Evolutionary conservation across 2,797 vertebrate species (phyloP).

Genomic region (Phrynocephalus guinanensis): DNA sequence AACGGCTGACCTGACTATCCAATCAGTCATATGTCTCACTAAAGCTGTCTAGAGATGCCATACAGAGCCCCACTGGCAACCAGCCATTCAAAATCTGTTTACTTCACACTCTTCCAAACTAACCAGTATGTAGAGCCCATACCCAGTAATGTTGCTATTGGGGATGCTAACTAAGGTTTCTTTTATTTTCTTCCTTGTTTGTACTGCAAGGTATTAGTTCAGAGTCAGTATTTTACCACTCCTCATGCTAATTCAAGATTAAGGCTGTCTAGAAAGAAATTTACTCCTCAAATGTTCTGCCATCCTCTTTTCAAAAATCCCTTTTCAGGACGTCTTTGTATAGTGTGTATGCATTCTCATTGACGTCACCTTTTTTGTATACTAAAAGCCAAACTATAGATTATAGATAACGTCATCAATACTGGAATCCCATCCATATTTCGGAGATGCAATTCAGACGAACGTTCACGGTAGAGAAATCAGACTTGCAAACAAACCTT

Average conservation of each 20-base stretch:
- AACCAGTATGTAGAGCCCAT: background rate
- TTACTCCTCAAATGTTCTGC: constrained; percentile 5
- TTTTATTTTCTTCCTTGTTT: background rate
- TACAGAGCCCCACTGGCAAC: constrained; percentile 51
- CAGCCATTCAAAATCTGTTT: constrained; percentile 50
- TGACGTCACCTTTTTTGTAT: background rate
- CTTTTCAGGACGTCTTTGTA: background rate
- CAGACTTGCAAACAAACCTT: no score
- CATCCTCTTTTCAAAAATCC: background rate
- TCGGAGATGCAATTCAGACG: no score
- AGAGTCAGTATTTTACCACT: background rate
- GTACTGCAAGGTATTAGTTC: background rate
- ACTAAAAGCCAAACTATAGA: no score
- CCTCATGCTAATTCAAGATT: background rate
- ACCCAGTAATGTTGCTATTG: background rate
- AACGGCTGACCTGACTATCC: constrained; percentile 68
- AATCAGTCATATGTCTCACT: constrained; percentile 58
- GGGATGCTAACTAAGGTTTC: constrained; percentile 8
- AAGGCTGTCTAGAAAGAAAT: background rate
- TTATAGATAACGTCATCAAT: no score
- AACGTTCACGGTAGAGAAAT: no score
- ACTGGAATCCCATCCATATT: no score
- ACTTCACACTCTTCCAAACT: constrained; percentile 12
- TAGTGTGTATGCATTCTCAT: background rate
- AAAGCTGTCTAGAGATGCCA: constrained; percentile 60